A percentile compares a stretch with the other conserved stretches of the same genome.
Evolutionary conservation across 2,113 vertebrate species (phyloP).

Genomic region (Abramis brama): DNA sequence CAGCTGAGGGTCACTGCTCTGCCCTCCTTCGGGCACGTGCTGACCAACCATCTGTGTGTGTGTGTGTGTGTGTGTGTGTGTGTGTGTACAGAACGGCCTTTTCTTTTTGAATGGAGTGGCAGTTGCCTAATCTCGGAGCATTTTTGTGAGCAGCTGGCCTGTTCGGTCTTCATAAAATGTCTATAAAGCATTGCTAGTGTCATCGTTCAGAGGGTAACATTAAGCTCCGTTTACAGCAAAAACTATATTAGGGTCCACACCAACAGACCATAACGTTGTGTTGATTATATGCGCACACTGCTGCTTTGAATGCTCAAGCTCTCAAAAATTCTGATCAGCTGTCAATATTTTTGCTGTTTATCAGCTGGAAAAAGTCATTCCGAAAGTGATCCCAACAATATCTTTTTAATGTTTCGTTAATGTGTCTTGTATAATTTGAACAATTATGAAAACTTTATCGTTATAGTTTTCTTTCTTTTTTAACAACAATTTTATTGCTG

Average conservation of each 20-base stretch:
- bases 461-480: too few species aligned
- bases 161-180: conserved; percentile 7
- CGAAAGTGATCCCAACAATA: not conserved
- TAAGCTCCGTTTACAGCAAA: not conserved
- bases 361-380: not conserved
- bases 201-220: not conserved
- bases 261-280: not conserved
- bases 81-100: conserved; percentile 24
- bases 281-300: not conserved
- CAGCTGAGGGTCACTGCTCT: conserved; percentile 78
- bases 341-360: not conserved
- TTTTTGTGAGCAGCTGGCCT: conserved; percentile 52
- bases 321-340: not conserved
- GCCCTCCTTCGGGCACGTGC: conserved; percentile 79
- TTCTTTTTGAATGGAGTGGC: conserved; percentile 45
- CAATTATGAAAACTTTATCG: not conserved
- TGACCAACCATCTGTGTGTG: conserved; percentile 74
- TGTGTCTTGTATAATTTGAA: not conserved
- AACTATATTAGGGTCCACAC: not conserved
- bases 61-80: conserved; percentile 48
- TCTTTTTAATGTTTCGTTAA: not conserved
- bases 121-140: conserved; percentile 50
- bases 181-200: not conserved
- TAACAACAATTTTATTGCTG: not conserved
- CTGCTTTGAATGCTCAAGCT: not conserved